These are phyloP conservation scores for Urocyon cinereoargenteus DNA, from an alignment of 2,797 vertebrate genomes.

Conservation along the genomic window DNA sequence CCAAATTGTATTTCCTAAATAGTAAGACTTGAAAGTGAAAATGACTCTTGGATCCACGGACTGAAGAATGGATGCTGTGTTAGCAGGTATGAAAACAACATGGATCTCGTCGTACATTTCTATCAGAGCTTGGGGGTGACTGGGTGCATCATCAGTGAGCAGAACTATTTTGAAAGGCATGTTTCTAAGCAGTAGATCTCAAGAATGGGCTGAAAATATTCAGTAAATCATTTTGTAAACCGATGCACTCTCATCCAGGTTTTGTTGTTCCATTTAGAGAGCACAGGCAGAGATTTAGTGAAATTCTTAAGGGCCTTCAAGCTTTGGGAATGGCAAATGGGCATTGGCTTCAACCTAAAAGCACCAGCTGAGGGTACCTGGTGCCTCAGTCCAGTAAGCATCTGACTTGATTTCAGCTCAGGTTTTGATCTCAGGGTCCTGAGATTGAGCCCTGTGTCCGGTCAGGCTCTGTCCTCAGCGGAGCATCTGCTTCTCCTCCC, in stretches of 20 bases:
- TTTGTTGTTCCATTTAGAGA: neutral
- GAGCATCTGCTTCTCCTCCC: too few relatives aligned
- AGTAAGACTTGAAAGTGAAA: neutral
- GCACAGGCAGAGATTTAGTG: neutral
- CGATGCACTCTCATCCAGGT: neutral
- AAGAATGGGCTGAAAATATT: neutral
- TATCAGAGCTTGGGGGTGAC: neutral
- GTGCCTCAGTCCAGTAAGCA: too few relatives aligned
- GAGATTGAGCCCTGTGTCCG: too few relatives aligned
- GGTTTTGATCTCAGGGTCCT: too few relatives aligned
- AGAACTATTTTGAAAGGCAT: neutral
- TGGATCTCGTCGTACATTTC: neutral
- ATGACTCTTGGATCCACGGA: neutral
- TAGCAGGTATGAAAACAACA: neutral
- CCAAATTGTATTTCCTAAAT: neutral
- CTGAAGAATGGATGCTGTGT: neutral
- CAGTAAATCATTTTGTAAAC: neutral
- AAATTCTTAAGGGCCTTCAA: neutral
- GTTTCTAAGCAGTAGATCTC: neutral
- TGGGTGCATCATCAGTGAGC: neutral
- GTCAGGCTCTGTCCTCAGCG: too few relatives aligned
- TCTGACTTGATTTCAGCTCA: too few relatives aligned
- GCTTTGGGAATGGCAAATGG: neutral
- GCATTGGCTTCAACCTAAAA: neutral
- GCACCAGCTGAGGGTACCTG: neutral